These are phyloP conservation scores for Petrolisthes cinctipes DNA, from an alignment of 2,888 invertebrate species.

Conservation along the genomic window DNA sequence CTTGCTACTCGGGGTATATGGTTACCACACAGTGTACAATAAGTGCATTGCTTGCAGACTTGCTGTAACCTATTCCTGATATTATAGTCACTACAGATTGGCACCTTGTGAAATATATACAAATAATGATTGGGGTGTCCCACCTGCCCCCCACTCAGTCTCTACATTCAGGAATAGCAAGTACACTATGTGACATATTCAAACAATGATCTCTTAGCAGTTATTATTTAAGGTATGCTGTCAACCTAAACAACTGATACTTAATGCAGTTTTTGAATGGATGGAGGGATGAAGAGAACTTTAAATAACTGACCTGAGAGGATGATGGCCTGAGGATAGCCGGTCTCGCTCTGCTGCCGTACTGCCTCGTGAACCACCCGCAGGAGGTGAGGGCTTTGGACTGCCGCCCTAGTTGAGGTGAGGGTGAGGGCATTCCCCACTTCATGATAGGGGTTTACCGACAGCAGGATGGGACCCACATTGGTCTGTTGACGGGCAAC, in stretches of 20 bases:
- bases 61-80: no score
- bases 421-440: conserved; percentile 88
- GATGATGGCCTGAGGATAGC: conserved; percentile 95
- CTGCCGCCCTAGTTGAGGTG: conserved; percentile 81
- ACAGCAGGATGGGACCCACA: conserved; percentile 90
- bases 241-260: not conserved
- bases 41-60: no score
- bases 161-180: no score
- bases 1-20: no score
- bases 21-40: no score
- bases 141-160: no score
- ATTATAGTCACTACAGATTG: no score
- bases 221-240: not conserved
- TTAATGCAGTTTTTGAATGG: not conserved
- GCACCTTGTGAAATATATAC: no score
- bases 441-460: conserved; percentile 90
- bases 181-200: no score
- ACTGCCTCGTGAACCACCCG: conserved; percentile 92
- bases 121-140: no score
- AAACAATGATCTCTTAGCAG: no score
- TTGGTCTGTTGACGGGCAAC: conserved; percentile 78
- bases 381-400: conserved; percentile 84
- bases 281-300: not conserved
- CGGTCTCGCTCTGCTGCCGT: conserved; percentile 92
- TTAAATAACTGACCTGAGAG: conserved; percentile 78